Conservation (phyloP, 2,113 vertebrate genomes). For the Oreochromis aureus region DNA sequence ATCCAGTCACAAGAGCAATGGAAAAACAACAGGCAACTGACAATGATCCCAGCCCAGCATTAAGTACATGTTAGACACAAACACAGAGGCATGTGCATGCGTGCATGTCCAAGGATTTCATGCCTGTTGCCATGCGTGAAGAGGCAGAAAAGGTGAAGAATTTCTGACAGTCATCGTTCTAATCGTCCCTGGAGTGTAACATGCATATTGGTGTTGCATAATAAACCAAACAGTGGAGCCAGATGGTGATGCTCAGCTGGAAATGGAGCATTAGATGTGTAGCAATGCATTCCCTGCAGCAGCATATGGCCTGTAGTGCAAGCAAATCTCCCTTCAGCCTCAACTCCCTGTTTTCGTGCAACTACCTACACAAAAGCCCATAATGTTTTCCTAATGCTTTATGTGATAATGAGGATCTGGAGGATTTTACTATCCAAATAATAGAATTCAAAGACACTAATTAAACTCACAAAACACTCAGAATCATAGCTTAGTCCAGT, state of each 20-base stretch:
- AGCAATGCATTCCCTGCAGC: background rate
- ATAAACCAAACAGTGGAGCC: conserved; percentile 41
- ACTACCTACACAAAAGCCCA: background rate
- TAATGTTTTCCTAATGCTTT: background rate
- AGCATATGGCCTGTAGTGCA: background rate
- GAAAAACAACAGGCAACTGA: conserved; percentile 45
- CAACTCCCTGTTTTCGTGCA: background rate
- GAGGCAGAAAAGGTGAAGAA: conserved; percentile 19
- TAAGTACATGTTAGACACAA: conserved; percentile 53
- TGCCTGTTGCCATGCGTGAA: conserved; percentile 52
- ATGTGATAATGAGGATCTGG: background rate
- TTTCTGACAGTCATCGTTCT: background rate
- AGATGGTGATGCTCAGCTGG: conserved; percentile 37
- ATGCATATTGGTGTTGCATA: conserved; percentile 27
- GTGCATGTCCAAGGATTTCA: conserved; percentile 39
- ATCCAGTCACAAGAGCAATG: conserved; percentile 56
- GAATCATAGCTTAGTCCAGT: background rate
- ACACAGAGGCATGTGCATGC: conserved; percentile 44
- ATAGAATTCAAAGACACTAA: background rate
- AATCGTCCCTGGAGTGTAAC: background rate
- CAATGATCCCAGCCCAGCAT: conserved; percentile 44
- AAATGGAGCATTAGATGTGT: conserved; percentile 4
- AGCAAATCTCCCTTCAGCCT: conserved; percentile 14
- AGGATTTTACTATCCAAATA: background rate
- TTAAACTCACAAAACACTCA: background rate